Evolutionary conservation across 2,888 invertebrate species (phyloP).

Genomic region (Julus scandinavius): DNA sequence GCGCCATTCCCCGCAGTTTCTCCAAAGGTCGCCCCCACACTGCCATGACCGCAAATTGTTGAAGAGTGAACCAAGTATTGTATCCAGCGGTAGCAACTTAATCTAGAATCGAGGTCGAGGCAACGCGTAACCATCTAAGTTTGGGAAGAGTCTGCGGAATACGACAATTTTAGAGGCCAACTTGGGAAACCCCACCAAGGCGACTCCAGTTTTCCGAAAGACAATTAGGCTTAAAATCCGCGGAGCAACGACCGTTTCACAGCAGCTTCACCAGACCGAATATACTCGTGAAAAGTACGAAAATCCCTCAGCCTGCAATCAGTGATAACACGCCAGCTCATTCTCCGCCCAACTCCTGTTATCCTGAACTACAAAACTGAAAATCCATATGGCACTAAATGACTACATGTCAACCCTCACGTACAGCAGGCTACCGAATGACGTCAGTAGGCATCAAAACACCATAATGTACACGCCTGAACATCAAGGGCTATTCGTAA

Average conservation of each 20-base stretch:
- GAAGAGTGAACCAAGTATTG: background rate
- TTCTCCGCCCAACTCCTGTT: background rate
- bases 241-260: background rate
- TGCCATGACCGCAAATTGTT: background rate
- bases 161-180: background rate
- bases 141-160: background rate
- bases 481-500: background rate
- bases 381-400: background rate
- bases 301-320: background rate
- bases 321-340: background rate
- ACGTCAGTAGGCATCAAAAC: background rate
- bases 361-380: background rate
- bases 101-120: background rate
- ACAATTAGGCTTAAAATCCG: background rate
- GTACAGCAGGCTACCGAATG: background rate
- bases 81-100: background rate
- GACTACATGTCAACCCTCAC: background rate
- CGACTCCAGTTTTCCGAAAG: background rate
- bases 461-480: background rate
- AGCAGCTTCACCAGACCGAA: background rate
- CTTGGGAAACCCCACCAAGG: too few relatives aligned
- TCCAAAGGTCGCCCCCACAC: background rate
- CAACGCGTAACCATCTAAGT: background rate
- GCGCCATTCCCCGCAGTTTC: background rate
- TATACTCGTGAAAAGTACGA: background rate